Evolutionary conservation across 2,113 vertebrate species (phyloP), one percentile per base, ranked within the genome.

Genomic region (Spizaetus ornatus): DNA sequence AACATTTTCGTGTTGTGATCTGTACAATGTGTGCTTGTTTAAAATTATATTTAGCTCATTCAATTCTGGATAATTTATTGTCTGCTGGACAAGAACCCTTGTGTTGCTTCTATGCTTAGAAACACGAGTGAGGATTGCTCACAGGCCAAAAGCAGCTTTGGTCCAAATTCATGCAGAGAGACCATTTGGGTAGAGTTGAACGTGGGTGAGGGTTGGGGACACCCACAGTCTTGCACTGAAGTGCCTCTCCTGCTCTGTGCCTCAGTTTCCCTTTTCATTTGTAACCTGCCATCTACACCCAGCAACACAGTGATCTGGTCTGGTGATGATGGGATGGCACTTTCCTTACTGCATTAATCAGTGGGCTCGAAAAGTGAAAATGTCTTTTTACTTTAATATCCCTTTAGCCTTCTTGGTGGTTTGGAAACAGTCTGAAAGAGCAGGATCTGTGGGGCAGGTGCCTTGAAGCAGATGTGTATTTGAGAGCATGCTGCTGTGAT

Each of bases 401-500:
- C 11, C 7, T 8, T 55, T 14, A 55, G 10, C 5, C 21, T 16
- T 71, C 21, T 27, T 32, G 56, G 3, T 32, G 18, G 22, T 19
- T 70, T 25, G 12, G 31, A 40, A 74, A 47, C 14, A 23, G 4
- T 13, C 10, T 4, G 5, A 16, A 63, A 61, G 17, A 9, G 31
- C 2, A 1, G 79, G 40, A 72, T 36, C 20, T 17, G 2, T 0
- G 2, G 27, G 53, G 34, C 36, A 62, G 31, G 36, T 23, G 25
- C 52, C 55, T 61, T 21, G 76, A 56, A 22, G 14, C 14, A 27
- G 29, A 55, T 4, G 3, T 11, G 32, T 11, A 7, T 23, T 69
- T 73, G 29, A 16, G 67, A 2, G 2, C 2, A 7, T 31, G n/a
- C 27, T 53, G 53, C 52, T 73, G 59, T 16, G 45, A 31, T 61